These are phyloP conservation scores for Oncorhynchus masou DNA, from an alignment of 2,113 vertebrate species.

Conservation along the genomic window DNA sequence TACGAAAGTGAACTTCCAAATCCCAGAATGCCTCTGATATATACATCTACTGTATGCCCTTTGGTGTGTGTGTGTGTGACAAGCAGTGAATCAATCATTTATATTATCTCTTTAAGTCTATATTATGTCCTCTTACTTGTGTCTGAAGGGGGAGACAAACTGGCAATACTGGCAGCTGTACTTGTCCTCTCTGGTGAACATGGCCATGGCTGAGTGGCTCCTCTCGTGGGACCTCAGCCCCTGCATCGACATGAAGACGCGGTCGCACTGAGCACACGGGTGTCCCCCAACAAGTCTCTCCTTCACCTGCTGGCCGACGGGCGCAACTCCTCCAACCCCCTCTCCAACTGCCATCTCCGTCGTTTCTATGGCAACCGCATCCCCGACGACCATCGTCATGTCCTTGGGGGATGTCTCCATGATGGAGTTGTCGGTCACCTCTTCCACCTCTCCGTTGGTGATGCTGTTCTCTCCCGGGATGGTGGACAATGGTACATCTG, in stretches of 20 bases:
- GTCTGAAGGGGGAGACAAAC: slow-evolving; percentile 96
- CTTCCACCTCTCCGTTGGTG: slow-evolving; percentile 61
- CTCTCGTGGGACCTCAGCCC: slow-evolving; percentile 97
- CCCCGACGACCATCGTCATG: slow-evolving; percentile 2
- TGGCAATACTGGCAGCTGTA: slow-evolving; percentile 99
- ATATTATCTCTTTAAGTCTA: background rate
- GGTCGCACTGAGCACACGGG: slow-evolving; percentile 90
- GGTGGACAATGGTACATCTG: slow-evolving; percentile 55
- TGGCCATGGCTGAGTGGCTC: slow-evolving; percentile 92
- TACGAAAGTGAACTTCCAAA: background rate
- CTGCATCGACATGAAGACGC: slow-evolving; percentile 99
- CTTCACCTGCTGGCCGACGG: slow-evolving; percentile 76
- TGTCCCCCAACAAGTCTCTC: slow-evolving; percentile 84
- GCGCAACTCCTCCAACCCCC: slow-evolving; percentile 35
- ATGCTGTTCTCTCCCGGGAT: slow-evolving; percentile 47
- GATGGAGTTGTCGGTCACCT: slow-evolving; percentile 24
- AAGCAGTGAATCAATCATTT: background rate
- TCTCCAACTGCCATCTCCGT: slow-evolving; percentile 42
- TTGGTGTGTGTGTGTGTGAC: background rate
- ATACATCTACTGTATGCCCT: background rate
- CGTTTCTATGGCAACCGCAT: slow-evolving; percentile 23
- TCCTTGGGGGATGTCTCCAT: background rate
- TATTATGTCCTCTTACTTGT: slow-evolving; percentile 85
- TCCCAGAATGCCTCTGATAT: too few relatives aligned
- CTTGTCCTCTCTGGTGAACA: slow-evolving; percentile 91